Evolutionary conservation across 2,888 invertebrate genomes (phyloP), one percentile per base, ranked within the genome.

Genomic region (Yponomeuta malinellus): DNA sequence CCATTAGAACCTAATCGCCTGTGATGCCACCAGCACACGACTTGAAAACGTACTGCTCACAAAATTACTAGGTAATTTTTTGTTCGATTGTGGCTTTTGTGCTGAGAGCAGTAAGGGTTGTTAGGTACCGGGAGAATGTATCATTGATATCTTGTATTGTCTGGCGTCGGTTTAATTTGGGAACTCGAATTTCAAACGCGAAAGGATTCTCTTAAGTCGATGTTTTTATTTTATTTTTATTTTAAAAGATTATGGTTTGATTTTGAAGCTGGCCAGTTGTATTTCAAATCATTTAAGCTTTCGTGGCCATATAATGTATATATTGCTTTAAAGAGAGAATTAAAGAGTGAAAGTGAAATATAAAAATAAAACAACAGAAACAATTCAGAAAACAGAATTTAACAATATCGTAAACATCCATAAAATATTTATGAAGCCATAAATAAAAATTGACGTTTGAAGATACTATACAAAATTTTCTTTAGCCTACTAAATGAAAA

Each of bases 1-100:
- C 90, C 92, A 93, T 93, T 93, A 93, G 90, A 91, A 87, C 83
- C 89, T 90, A 93, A 93, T 93, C 92, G 92, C 83, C 84, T 84
- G 86, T 89, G 87, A 84, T 86, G 89, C 90, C 90, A 90, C 90
- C 90, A 91, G 87, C 90, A 88, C 88, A 86, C 82, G 77, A 84
- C 82, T 83, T 78, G 80, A 80, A 79, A 80, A 78, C 78, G 67
- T 10, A 48, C 52, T 15, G 52, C 52, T 15, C 15, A 59, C 52
- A 15, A 59, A 59, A 15, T 31, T 43, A 23, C n/a, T 15, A 71
- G 10, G 8, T 10, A 33, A 15, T 23, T 65, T 23, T 29, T 29
- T 10, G 33, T 65, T 29, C 65, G 65, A 65, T 65, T 65, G n/a
- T 65, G 65, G 4, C 29, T 23, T 10, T 65, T 65, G 5, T 59